Evolutionary conservation across 2,888 invertebrate genomes (phyloP), one percentile per base, ranked within the genome.

Genomic region (Saturnia pavonia): DNA sequence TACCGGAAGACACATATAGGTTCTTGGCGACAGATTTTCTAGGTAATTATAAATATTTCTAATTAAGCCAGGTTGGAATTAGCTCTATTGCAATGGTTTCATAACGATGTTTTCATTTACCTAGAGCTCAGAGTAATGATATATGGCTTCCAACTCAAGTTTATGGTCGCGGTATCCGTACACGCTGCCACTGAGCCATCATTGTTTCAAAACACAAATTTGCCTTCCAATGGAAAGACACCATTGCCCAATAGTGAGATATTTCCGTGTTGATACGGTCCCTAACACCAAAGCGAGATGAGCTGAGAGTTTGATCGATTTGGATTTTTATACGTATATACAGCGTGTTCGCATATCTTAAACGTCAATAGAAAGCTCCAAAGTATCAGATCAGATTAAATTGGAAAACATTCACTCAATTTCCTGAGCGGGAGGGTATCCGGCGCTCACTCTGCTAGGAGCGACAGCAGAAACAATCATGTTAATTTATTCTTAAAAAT

Each of bases 321-420:
- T 19, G 14, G 12, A 14, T 25, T 60, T 14, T 16, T 60, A 27
- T 27, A n/a, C n/a, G n/a, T n/a, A 27, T 14, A 60, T 60, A 60
- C 6, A 51, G 1, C 27, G 65, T 34, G 40, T 40, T n/a, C 65
- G 65, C 40, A 40, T 65, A 65, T 65, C 65, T 65, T 40, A 65
- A 40, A 34, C 65, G 65, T 65, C 40, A 40, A 40, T 65, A 40
- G 65, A 65, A 40, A 34, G 76, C 82, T 80, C 80, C 81, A 83
- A 85, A 87, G 91, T 89, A 91, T 90, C 91, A 87, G 84, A 82
- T 81, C 87, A 89, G 91, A 91, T 93, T 92, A 92, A 91, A 92
- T 92, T 88, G 91, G 89, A 92, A 92, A 93, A 92, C 92, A 92
- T 92, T 93, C 92, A 92, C 91, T 92, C 92, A 91, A 92, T 93